Evolutionary conservation across 2,888 invertebrate species (phyloP), one percentile per base, ranked within the genome.

Genomic region (Lucinisca nassula): DNA sequence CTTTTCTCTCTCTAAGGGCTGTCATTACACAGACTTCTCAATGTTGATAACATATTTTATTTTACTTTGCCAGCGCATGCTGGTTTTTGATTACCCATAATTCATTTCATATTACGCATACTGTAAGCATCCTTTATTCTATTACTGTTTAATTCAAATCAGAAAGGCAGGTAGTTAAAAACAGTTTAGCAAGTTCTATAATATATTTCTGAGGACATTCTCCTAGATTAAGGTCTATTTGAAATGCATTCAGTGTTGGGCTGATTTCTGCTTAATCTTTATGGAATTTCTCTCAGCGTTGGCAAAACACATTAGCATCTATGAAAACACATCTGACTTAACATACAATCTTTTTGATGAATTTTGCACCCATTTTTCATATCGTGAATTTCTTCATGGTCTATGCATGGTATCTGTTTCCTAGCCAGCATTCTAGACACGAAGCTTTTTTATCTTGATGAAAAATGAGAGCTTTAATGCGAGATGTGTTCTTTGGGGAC

Each of bases 381-480:
- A 58, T 58, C 27, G 58, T n/a, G 58, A n/a, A 58, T 58, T 58
- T 58, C 58, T 58, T 58, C 58, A 27, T 27, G 58, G 27, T 35
- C 35, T 37, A 51, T 82, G 77, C 51, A 70, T 70, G 67, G 67
- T 67, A 35, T 67, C 67, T 35, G 32, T 67, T 67, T 67, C n/a
- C 67, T 35, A 35, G 32, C 35, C 67, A 35, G 8, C 21, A 35
- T 24, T 32, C 35, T 58, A 85, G 81, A 79, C 70, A 61, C 21
- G 40, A 35, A 76, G 83, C 75, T 79, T 87, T 90, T 90, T 90
- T 90, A 90, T 90, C 90, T 24, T 76, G 82, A 85, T 90, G 90
- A 90, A 87, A 90, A 90, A 90, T 90, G 87, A 90, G 90, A 79
- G 45, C 51, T 79, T 58, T 90, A 90, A 90, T 90, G 90, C 61